Percentiles rank a stretch among this genome's conserved stretches.
Evolutionary conservation across 2,888 invertebrate genomes (phyloP).

Genomic region (Trissolcus japonicus): DNA sequence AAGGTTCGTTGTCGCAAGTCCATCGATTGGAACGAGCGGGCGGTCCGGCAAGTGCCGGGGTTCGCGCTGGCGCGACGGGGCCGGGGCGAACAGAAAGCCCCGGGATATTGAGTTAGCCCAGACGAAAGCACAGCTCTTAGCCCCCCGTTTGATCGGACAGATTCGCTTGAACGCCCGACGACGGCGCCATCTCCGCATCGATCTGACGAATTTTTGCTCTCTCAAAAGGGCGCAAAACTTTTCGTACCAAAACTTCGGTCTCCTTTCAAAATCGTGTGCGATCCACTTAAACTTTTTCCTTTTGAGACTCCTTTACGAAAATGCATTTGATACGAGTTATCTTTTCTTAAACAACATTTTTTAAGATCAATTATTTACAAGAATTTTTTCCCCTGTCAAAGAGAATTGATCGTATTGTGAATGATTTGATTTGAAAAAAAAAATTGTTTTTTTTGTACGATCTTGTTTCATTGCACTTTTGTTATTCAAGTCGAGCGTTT

Average conservation of each 20-base stretch:
- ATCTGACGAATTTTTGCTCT: constrained; percentile 34
- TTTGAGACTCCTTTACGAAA: constrained; percentile 68
- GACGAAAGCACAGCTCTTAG: constrained; percentile 75
- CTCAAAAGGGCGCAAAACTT: constrained; percentile 26
- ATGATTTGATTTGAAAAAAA: too few relatives aligned
- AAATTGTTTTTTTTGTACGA: too few relatives aligned
- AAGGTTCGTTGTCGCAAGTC: constrained; percentile 71
- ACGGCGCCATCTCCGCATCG: constrained; percentile 63
- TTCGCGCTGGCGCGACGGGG: constrained; percentile 8
- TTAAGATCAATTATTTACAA: too few relatives aligned
- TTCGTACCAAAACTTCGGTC: constrained; percentile 30
- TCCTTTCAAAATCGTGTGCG: constrained; percentile 75
- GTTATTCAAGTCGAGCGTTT: too few relatives aligned
- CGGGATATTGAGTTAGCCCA: constrained; percentile 73
- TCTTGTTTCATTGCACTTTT: too few relatives aligned
- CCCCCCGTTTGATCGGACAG: constrained; percentile 76
- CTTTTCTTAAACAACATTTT: neutral
- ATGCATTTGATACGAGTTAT: too few relatives aligned
- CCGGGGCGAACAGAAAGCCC: constrained; percentile 56
- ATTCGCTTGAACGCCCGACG: constrained; percentile 73
- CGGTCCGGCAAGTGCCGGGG: constrained; percentile 55
- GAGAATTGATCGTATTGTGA: too few relatives aligned
- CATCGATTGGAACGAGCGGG: constrained; percentile 74
- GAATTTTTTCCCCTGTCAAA: too few relatives aligned
- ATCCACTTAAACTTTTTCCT: constrained; percentile 75